Evolutionary conservation across 1,140 invertebrate species (phyloP).

Genomic region (Ceratoteleas bidentatus): DNA sequence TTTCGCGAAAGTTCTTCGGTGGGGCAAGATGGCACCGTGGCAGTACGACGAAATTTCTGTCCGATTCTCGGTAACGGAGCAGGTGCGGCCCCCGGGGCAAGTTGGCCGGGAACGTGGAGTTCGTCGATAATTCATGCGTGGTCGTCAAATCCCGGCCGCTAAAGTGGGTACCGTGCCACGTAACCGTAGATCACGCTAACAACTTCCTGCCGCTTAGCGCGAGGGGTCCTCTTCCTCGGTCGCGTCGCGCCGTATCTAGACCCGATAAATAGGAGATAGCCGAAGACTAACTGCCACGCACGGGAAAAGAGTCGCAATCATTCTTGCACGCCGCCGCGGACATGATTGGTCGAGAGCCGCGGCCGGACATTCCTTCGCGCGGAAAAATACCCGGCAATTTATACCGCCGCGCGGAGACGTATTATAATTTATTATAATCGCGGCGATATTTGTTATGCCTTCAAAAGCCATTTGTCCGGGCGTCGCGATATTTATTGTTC

Average conservation of each 20-base stretch:
- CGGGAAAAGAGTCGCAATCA: slow-evolving; percentile 61
- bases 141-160: too few species aligned
- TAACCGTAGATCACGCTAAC: slow-evolving; percentile 73
- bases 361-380: slow-evolving; percentile 50
- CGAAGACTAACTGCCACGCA: slow-evolving; percentile 61
- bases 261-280: slow-evolving; percentile 55
- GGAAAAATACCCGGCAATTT: slow-evolving; percentile 62
- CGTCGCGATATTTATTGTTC: slow-evolving; percentile 64
- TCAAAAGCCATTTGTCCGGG: slow-evolving; percentile 57
- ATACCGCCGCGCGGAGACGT: slow-evolving; percentile 49
- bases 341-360: slow-evolving; percentile 56
- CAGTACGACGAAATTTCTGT: too few species aligned
- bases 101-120: too few species aligned
- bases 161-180: slow-evolving; percentile 70
- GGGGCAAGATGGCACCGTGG: too few species aligned
- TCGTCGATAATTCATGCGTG: too few species aligned
- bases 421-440: slow-evolving; percentile 62
- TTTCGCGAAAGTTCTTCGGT: too few species aligned
- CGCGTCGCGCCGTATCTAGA: slow-evolving; percentile 42
- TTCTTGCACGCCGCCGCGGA: slow-evolving; percentile 48
- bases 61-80: too few species aligned
- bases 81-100: too few species aligned
- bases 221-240: slow-evolving; percentile 40
- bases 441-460: slow-evolving; percentile 59
- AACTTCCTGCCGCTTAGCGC: slow-evolving; percentile 71